Evolutionary conservation across 2,113 vertebrate genomes (phyloP).

Genomic region (Balaeniceps rex): DNA sequence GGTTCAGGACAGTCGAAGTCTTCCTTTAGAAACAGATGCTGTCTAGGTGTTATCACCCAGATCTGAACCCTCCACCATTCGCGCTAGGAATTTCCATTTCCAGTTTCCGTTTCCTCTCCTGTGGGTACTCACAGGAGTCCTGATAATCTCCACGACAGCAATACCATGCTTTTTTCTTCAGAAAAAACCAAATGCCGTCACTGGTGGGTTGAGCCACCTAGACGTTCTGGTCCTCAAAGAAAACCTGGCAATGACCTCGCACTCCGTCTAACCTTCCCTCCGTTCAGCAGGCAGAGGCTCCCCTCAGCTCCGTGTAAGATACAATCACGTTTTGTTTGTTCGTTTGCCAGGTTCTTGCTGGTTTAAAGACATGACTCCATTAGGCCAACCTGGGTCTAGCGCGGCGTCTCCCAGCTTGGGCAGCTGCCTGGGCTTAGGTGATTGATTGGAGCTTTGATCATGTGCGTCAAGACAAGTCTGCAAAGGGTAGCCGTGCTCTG

Average conservation of each 20-base stretch:
- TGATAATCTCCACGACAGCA: neutral
- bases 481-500: neutral
- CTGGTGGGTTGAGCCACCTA: neutral
- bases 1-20: neutral
- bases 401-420: neutral
- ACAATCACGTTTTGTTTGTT: neutral
- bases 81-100: neutral
- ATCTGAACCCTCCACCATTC: neutral
- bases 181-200: neutral
- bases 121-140: neutral
- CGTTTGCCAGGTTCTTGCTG: neutral
- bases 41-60: neutral
- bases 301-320: neutral
- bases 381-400: neutral
- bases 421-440: neutral
- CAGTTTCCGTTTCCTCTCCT: neutral
- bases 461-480: neutral
- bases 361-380: neutral
- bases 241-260: neutral
- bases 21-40: neutral
- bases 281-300: neutral
- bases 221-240: neutral
- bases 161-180: neutral
- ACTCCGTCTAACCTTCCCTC: neutral
- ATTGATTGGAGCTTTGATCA: constrained; percentile 9